Base-by-base conservation (phyloP, 2,113 vertebrate species). In the Dasyurus viverrinus region DNA sequence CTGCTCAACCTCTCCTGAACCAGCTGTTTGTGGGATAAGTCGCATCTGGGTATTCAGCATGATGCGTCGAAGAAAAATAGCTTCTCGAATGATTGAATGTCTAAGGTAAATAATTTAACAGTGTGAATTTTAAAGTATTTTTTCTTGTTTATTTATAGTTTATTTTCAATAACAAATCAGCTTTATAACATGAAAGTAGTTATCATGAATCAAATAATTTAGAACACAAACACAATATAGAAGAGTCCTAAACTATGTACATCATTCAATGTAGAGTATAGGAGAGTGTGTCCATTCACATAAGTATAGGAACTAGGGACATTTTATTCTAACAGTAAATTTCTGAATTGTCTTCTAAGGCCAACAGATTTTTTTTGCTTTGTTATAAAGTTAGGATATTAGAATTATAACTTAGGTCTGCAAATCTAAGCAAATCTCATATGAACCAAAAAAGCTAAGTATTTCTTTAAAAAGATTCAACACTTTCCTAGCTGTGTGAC, bases 31-130 rank as follows among this genome's bases (percentile, higher is more conserved):
- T 60, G 99, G 99, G 30, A 99, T 99, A 97, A 99, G 99, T 96
- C 99, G 99, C 24, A 99, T 99, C 97, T 99, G 99, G 99, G 99
- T 99, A 0, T 99, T 99, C 98, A 99, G 98, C 97, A 99, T 99
- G 99, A 99, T 99, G 99, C 99, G 99, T 54, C 98, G 99, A 27
- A 99, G 98, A 98, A 99, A 99, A 98, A 99, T 99, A 54, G 99
- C 99, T 36, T 99, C 99, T 2, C 99, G 99, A 23, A 99, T 99
- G 99, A 99, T 99, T 2, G 99, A 99, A 98, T 99, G 99, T 97
- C 99, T 99, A 53, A 99, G 99, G 99, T 99, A 96, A 84, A 42
- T 76, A 42, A 98, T 30, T 4, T 0, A 8, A 4, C 0, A 36
- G 22, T 42, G 0, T 52, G 24, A 0, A 76, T 92, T 53, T 95